Evolutionary conservation across 1,140 invertebrate species (phyloP).

Genomic region (Gryon sp.): DNA sequence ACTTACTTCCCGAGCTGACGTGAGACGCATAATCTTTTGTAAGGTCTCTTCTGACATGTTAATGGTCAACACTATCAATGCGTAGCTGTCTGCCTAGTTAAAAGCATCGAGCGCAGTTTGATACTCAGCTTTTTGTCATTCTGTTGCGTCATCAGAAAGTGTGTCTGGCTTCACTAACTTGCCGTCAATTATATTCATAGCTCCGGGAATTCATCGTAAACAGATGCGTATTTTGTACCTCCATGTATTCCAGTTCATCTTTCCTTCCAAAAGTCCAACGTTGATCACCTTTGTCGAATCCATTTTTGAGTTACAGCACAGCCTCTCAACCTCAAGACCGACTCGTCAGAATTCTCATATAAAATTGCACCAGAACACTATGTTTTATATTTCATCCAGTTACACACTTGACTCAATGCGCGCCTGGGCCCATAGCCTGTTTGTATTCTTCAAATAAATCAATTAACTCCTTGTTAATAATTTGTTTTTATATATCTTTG

Average conservation of each 20-base stretch:
- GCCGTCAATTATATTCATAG: constrained; percentile 15
- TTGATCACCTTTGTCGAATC: constrained; percentile 10
- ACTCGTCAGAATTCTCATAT: no score
- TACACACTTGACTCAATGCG: no score
- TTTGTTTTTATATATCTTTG: no score
- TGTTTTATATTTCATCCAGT: no score
- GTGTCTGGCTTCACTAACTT: constrained; percentile 10
- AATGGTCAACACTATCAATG: constrained; percentile 14
- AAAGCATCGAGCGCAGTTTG: constrained; percentile 5
- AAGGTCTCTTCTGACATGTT: constrained; percentile 41
- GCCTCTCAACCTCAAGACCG: no score
- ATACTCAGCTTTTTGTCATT: background rate
- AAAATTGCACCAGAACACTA: no score
- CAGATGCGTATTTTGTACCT: constrained; percentile 20
- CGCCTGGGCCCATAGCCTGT: no score
- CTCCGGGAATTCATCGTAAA: constrained; percentile 11
- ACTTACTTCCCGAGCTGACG: constrained; percentile 11
- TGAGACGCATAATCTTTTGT: constrained; percentile 32
- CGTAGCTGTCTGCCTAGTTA: constrained; percentile 24
- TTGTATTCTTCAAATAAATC: constrained; percentile 6
- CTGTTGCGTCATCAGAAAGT: background rate
- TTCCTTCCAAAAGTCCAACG: constrained; percentile 28
- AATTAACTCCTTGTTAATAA: no score
- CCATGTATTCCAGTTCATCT: constrained; percentile 30
- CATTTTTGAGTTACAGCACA: no score